Conservation (phyloP, 2,797 vertebrate genomes). For the Betta splendens region DNA sequence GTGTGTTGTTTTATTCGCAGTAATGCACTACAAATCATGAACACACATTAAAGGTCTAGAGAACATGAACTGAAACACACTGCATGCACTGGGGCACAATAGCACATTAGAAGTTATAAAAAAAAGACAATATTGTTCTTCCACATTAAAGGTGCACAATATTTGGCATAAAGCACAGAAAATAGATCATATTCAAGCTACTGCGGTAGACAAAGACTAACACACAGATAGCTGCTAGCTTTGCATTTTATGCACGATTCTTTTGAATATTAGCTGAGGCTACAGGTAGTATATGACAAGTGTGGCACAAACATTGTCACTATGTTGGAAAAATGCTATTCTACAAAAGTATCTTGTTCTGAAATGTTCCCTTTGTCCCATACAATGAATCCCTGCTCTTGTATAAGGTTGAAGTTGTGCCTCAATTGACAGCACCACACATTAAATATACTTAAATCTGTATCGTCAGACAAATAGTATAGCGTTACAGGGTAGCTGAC, state of each 20-base stretch:
- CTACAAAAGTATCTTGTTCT: conserved; percentile 75
- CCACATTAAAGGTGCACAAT: conserved; percentile 78
- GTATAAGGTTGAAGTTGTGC: conserved; percentile 47
- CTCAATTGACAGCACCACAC: conserved; percentile 36
- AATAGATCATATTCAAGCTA: conserved; percentile 66
- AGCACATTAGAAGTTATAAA: conserved; percentile 70
- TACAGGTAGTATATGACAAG: conserved; percentile 54
- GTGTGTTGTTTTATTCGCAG: conserved; percentile 71
- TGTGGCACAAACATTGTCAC: conserved; percentile 56
- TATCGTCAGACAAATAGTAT: conserved; percentile 40
- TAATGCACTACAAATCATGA: conserved; percentile 80
- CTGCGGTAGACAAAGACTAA: conserved; percentile 56
- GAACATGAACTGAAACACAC: conserved; percentile 72
- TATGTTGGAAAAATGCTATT: conserved; percentile 79
- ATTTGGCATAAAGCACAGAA: conserved; percentile 83
- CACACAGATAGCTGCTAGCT: conserved; percentile 63
- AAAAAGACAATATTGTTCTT: conserved; percentile 64
- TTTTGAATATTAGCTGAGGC: conserved; percentile 66
- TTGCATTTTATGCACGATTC: conserved; percentile 65
- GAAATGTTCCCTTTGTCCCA: conserved; percentile 56
- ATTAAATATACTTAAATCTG: conserved; percentile 34
- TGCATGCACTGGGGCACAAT: conserved; percentile 81
- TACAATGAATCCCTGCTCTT: conserved; percentile 42
- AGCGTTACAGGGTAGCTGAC: conserved; percentile 50
- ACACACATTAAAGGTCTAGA: conserved; percentile 75